Evolutionary conservation across 2,113 vertebrate species (phyloP).

Genomic region (Ictalurus punctatus): DNA sequence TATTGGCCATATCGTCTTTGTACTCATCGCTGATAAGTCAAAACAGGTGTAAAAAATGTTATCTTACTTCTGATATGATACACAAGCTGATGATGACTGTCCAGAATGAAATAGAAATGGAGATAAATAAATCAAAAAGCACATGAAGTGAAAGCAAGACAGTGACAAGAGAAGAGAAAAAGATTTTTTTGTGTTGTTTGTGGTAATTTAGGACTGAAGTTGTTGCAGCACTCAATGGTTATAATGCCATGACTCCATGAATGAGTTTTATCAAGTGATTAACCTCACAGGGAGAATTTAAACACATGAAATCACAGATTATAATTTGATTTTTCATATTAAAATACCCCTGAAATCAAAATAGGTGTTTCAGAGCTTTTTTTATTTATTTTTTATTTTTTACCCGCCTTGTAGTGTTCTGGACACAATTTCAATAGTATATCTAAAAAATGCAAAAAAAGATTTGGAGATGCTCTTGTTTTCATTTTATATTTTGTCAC

Average conservation of each 20-base stretch:
- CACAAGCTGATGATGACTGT: not conserved
- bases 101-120: not conserved
- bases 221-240: not conserved
- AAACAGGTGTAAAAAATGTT: constrained; percentile 66
- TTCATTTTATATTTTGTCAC: not conserved
- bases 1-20: constrained; percentile 65
- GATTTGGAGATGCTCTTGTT: not conserved
- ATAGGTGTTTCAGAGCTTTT: not conserved
- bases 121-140: not conserved
- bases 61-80: constrained; percentile 29
- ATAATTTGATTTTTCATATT: not conserved
- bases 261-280: not conserved
- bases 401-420: not conserved
- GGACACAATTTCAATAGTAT: not conserved
- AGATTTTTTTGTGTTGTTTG: not conserved
- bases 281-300: not conserved
- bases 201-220: not conserved
- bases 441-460: not conserved
- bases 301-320: not conserved
- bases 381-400: no score
- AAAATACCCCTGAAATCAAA: not conserved
- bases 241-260: not conserved
- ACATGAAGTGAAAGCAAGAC: not conserved
- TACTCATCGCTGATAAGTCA: constrained; percentile 73
- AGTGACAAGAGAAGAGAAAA: not conserved